A percentile compares a stretch with the other conserved stretches of the same genome.
phyloP scores from a whole-genome alignment of 2,888 invertebrate species.

The Atrina japonica region DNA sequence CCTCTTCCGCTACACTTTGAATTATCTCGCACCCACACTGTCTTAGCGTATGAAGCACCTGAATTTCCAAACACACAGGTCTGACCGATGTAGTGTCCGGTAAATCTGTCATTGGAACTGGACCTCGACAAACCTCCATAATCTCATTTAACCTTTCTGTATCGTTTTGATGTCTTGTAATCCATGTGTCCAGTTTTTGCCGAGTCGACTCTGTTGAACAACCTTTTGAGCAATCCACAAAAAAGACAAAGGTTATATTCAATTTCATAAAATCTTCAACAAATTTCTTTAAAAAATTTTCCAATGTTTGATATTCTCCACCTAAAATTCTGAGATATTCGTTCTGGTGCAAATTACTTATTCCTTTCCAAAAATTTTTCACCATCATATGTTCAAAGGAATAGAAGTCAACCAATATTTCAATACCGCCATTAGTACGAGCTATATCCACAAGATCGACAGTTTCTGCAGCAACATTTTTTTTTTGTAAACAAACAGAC shows the following conservation, averaged over 20 bases:
- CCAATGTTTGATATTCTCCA: conserved; percentile 73
- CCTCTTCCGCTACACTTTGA: conserved; percentile 70
- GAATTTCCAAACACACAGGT: conserved; percentile 75
- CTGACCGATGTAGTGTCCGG: conserved; percentile 58
- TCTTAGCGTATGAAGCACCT: conserved; percentile 63
- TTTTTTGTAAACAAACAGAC: conserved; percentile 59
- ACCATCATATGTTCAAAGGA: conserved; percentile 71
- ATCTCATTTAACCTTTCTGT: conserved; percentile 63
- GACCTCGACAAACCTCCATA: conserved; percentile 64
- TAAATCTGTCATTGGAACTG: conserved; percentile 53
- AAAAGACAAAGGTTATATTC: conserved; percentile 74
- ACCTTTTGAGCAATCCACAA: conserved; percentile 75
- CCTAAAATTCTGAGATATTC: conserved; percentile 70
- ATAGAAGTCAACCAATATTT: conserved; percentile 77
- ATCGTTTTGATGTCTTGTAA: conserved; percentile 64
- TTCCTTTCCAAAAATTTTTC: conserved; percentile 64
- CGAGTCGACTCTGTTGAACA: conserved; percentile 60
- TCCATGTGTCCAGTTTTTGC: conserved; percentile 76
- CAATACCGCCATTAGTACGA: conserved; percentile 63
- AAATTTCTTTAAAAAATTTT: conserved; percentile 67
- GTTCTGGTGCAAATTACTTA: conserved; percentile 60
- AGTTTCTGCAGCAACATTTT: conserved; percentile 62
- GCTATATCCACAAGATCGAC: conserved; percentile 74
- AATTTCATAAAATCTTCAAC: conserved; percentile 66
- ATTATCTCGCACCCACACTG: conserved; percentile 71